phyloP scores from a whole-genome alignment of 2,113 vertebrate species.

The Dinomys branickii region DNA sequence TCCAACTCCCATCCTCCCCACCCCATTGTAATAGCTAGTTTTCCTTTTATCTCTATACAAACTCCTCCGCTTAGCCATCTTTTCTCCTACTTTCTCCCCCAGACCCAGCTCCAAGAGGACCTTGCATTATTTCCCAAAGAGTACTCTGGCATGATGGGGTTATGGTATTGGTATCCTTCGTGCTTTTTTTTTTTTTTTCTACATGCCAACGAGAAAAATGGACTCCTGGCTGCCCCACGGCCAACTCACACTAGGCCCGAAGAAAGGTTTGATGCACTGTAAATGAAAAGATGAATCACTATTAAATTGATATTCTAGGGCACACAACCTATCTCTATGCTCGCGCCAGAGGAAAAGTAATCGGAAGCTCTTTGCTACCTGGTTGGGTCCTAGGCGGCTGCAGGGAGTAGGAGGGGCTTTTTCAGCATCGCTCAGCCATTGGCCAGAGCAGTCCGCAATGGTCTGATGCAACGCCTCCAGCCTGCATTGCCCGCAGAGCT shows the following conservation, averaged over 20 bases:
- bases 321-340: background rate
- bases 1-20: background rate
- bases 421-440: conserved; percentile 58
- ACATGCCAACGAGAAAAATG: conserved; percentile 47
- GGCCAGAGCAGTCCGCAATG: conserved; percentile 68
- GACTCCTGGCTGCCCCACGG: background rate
- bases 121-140: background rate
- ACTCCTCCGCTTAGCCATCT: background rate
- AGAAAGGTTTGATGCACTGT: conserved; percentile 67
- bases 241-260: conserved; percentile 21
- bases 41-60: conserved; percentile 51
- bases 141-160: background rate
- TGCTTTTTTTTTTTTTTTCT: background rate
- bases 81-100: conserved; percentile 14
- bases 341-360: background rate
- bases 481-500: background rate
- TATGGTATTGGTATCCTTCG: background rate
- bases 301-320: conserved; percentile 48
- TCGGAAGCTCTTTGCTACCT: conserved; percentile 56
- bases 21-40: background rate
- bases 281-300: conserved; percentile 72
- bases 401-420: background rate
- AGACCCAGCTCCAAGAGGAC: background rate
- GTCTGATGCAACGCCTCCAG: conserved; percentile 53
- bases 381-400: background rate